These are phyloP conservation scores for Anadara kagoshimensis DNA, from an alignment of 1,140 invertebrate species.

Conservation along the genomic window DNA sequence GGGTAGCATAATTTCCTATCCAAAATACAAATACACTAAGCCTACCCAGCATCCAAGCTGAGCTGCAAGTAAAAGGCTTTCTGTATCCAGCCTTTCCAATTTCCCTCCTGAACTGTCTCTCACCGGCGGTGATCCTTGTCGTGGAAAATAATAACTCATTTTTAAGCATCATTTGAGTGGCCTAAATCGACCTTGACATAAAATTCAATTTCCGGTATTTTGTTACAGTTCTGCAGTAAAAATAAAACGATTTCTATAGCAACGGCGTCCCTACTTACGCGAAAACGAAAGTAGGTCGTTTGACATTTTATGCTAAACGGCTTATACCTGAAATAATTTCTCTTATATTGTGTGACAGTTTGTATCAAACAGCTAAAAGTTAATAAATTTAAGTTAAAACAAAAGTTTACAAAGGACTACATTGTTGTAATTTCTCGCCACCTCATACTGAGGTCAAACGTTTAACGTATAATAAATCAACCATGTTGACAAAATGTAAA, in stretches of 20 bases:
- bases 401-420: no score
- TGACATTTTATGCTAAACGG: no score
- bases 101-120: conserved; percentile 13
- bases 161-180: neutral
- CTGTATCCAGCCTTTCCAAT: neutral
- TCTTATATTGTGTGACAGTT: no score
- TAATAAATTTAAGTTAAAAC: no score
- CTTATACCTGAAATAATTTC: no score
- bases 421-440: neutral
- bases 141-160: conserved; percentile 16
- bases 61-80: conserved; percentile 1
- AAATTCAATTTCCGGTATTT: conserved; percentile 13
- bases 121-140: conserved; percentile 31
- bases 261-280: conserved; percentile 19
- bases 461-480: neutral
- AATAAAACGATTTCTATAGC: conserved; percentile 18
- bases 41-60: conserved; percentile 2
- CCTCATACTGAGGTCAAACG: neutral
- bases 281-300: neutral
- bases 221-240: conserved; percentile 18
- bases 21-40: neutral
- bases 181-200: conserved; percentile 9
- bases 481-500: neutral
- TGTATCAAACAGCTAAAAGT: no score
- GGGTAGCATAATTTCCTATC: no score